Conservation (phyloP, 1,140 invertebrate genomes). For the Physella acuta region DNA sequence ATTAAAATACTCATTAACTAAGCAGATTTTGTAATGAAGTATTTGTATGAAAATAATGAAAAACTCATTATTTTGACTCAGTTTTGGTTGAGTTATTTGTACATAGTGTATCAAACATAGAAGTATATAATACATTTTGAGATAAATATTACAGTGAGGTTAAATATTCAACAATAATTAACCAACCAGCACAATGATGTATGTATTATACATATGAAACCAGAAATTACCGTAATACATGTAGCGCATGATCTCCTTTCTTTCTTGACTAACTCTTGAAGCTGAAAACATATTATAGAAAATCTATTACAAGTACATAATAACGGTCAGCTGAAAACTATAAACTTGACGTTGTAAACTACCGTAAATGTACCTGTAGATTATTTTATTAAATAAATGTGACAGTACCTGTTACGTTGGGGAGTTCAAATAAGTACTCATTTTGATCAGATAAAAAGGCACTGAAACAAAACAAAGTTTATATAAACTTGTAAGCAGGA, state of each 20-base stretch:
- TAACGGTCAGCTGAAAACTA: too few relatives aligned
- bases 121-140: not conserved
- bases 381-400: too few relatives aligned
- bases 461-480: too few relatives aligned
- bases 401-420: too few relatives aligned
- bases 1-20: not conserved
- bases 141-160: not conserved
- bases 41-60: not conserved
- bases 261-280: constrained; percentile 15
- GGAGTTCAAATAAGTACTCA: too few relatives aligned
- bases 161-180: not conserved
- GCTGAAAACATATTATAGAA: constrained; percentile 6
- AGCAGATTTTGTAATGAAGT: not conserved
- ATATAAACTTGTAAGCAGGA: too few relatives aligned
- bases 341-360: too few relatives aligned
- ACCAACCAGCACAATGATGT: not conserved
- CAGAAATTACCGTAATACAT: constrained; percentile 30
- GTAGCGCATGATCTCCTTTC: constrained; percentile 30
- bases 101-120: not conserved
- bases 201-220: constrained; percentile 17
- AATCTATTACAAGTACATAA: not conserved
- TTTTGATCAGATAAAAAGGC: too few relatives aligned
- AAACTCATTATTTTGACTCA: not conserved
- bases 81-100: not conserved
- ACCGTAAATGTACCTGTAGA: too few relatives aligned